Conservation (phyloP, 2,888 invertebrate species). For the Hyposoter dolosus region DNA sequence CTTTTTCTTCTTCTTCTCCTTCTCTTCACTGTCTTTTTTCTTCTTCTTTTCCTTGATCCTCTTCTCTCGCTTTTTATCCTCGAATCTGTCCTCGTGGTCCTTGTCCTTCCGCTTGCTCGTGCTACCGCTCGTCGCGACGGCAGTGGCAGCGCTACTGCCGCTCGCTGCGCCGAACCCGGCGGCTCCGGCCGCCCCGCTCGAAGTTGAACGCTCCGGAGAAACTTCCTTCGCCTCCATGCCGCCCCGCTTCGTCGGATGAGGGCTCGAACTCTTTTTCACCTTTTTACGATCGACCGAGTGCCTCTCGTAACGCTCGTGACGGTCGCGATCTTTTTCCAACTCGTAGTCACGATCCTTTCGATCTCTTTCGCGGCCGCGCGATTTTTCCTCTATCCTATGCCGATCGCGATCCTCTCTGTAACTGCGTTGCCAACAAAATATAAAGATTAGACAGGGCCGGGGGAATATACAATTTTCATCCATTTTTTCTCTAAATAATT, state of each 20-base stretch:
- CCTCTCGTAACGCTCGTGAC: conserved; percentile 84
- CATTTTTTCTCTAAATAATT: too few species aligned
- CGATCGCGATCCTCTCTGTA: conserved; percentile 83
- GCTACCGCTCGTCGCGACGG: background rate
- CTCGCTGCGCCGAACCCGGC: background rate
- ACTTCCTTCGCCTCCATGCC: conserved; percentile 84
- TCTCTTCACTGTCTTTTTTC: conserved; percentile 87
- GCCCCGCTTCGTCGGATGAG: conserved; percentile 78
- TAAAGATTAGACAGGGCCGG: background rate
- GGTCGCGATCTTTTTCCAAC: conserved; percentile 83
- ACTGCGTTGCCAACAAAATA: conserved; percentile 71
- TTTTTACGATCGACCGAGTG: conserved; percentile 79
- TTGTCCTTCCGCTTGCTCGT: conserved; percentile 86
- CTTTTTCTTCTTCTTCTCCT: conserved; percentile 86
- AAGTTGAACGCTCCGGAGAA: conserved; percentile 79
- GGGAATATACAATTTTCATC: background rate
- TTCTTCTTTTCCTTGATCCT: conserved; percentile 85
- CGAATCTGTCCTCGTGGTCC: conserved; percentile 84
- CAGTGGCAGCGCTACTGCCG: background rate
- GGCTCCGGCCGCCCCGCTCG: background rate
- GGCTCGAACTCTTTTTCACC: conserved; percentile 83
- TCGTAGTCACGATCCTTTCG: conserved; percentile 80
- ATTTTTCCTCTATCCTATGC: conserved; percentile 82
- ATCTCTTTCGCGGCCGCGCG: conserved; percentile 84
- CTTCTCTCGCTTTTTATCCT: conserved; percentile 84